Base-by-base conservation (phyloP, 1,140 invertebrate genomes). In the Tetragonula clypearis region DNA sequence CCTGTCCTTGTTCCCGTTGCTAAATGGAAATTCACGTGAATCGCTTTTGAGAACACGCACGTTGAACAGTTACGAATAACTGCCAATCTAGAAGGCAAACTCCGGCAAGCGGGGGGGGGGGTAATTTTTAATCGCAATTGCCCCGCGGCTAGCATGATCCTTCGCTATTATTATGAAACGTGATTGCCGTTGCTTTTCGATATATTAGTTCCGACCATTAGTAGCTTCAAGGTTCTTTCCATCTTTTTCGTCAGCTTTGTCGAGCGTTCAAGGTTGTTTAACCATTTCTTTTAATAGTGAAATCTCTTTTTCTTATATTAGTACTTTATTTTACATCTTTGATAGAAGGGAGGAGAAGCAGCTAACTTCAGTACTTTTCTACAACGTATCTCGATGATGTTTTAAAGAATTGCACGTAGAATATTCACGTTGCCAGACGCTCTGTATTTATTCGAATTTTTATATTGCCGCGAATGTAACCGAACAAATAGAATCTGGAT, bases 41-140 rank as follows among this genome's bases (percentile, higher is more conserved):
- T 58, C 17, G 5, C 15, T n/a, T 73, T 66, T 56, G 41, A 19
- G 60, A 65, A n/a, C 81, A 68, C 62, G 81, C 72, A 60, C 79
- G 4, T 1, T 15, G 66, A 69, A 58, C 65, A n/a, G 58, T 58
- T 56, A 30, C 21, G 35, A 41, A 49, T 56, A 72, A 56, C 15
- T 21, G 30, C 30, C 23, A 30, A 68, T 56, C 14, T 4, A 55
- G 49, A 53, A 53, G 49, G 26, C n/a, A 69, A 41, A 11, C 53
- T 30, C 26, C 9, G 26, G 66, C 41, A 41, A 56, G 60, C 49
- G 30, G 19, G 56, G 26, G 21, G 30, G 19, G 56, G 26, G 21
- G 14, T 14, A 30, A 68, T 58, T 56, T 72, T 72, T 72, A 41
- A 65, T 66, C 41, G 2, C 23, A 66, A 79, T 49, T 79, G n/a